phyloP scores from a whole-genome alignment of 2,797 vertebrate genomes.

The Antennarius maculatus region DNA sequence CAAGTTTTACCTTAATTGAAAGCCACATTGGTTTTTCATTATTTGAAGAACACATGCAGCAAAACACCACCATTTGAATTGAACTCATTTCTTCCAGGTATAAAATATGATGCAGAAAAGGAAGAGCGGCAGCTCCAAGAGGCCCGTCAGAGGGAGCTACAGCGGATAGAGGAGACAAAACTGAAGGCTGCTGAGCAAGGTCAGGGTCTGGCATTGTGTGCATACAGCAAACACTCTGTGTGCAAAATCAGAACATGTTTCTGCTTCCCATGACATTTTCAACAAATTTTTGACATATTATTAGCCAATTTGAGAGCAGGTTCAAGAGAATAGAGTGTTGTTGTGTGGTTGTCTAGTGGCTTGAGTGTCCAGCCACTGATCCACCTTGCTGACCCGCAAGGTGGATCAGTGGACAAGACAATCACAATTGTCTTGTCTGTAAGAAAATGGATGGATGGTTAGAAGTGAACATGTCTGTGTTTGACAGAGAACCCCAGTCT shows the following conservation, averaged over 20 bases:
- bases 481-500: constrained; percentile 84
- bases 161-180: constrained; percentile 96
- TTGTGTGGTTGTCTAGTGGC: too few species aligned
- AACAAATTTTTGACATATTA: neutral
- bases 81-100: constrained; percentile 78
- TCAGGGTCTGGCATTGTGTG: constrained; percentile 59
- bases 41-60: neutral
- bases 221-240: neutral
- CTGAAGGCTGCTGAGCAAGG: constrained; percentile 93
- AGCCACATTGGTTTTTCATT: neutral
- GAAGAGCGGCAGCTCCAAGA: constrained; percentile 93
- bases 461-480: constrained; percentile 11
- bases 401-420: too few species aligned
- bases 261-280: neutral
- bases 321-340: too few species aligned
- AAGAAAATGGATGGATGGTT: too few species aligned
- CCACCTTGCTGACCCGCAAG: too few species aligned
- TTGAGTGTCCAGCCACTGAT: too few species aligned
- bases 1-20: neutral
- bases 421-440: too few species aligned
- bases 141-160: constrained; percentile 91
- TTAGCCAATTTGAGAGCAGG: neutral
- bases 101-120: constrained; percentile 95
- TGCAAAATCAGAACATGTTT: neutral
- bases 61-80: neutral